Conservation (phyloP, 1,140 invertebrate species). For the Sinonovacula constricta region DNA sequence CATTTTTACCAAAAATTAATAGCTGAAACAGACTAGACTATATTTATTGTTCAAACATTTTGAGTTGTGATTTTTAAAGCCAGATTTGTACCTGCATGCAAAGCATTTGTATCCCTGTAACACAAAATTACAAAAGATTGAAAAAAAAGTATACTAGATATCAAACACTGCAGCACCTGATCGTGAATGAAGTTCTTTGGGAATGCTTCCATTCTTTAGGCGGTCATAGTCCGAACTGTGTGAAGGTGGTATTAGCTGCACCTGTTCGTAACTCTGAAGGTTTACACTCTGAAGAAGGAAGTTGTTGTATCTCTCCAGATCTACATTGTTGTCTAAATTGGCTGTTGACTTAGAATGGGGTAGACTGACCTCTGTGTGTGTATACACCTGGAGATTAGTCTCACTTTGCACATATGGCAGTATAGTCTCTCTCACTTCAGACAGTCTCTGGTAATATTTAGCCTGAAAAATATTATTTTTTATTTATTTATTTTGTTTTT, state of each 20-base stretch:
- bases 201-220: neutral
- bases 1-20: no score
- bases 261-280: neutral
- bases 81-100: no score
- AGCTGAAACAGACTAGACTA: no score
- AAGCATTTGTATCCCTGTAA: no score
- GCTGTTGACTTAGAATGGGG: conserved; percentile 61
- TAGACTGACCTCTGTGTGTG: conserved; percentile 35
- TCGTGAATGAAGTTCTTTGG: conserved; percentile 20
- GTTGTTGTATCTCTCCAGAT: conserved; percentile 17
- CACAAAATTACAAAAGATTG: no score
- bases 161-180: neutral
- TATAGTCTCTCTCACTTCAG: conserved; percentile 76
- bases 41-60: no score
- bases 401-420: conserved; percentile 72
- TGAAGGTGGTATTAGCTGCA: neutral
- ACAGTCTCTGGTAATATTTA: conserved; percentile 85
- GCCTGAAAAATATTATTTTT: conserved; percentile 80
- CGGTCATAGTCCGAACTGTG: neutral
- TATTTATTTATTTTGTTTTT: no score
- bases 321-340: conserved; percentile 47
- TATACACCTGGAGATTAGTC: conserved; percentile 53
- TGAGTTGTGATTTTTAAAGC: no score
- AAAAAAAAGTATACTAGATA: no score
- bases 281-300: conserved; percentile 18